Evolutionary conservation across 2,888 invertebrate species (phyloP).

Genomic region (Lasioglossum vierecki): DNA sequence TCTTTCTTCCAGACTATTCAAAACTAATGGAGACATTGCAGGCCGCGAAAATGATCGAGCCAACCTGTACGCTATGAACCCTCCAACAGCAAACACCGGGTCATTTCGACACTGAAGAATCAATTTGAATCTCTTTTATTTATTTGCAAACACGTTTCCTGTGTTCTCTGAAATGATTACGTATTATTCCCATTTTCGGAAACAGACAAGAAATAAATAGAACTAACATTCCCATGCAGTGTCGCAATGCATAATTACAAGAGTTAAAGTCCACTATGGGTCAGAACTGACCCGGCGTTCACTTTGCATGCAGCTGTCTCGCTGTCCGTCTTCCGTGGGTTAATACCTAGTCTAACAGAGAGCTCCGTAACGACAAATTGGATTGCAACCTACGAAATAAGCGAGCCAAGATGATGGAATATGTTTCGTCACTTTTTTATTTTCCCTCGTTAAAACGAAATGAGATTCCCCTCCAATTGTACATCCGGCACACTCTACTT

Average conservation of each 20-base stretch:
- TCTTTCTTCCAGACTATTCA: background rate
- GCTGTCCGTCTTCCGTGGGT: background rate
- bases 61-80: background rate
- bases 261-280: background rate
- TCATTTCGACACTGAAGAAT: background rate
- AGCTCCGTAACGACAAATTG: background rate
- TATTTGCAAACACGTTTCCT: background rate
- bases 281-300: conserved; percentile 2
- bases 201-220: background rate
- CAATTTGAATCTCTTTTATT: background rate
- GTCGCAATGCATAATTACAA: background rate
- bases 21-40: background rate
- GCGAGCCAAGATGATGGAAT: background rate
- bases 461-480: background rate
- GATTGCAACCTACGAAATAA: background rate
- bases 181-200: background rate
- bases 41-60: background rate
- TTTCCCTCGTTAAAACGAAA: background rate
- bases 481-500: too few relatives aligned
- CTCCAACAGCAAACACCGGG: background rate
- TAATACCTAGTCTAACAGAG: conserved; percentile 38
- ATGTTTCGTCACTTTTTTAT: background rate
- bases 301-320: background rate
- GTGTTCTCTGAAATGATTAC: background rate
- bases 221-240: background rate